Base-by-base conservation (phyloP, 2,113 vertebrate species). In the Leucopternis melanops region DNA sequence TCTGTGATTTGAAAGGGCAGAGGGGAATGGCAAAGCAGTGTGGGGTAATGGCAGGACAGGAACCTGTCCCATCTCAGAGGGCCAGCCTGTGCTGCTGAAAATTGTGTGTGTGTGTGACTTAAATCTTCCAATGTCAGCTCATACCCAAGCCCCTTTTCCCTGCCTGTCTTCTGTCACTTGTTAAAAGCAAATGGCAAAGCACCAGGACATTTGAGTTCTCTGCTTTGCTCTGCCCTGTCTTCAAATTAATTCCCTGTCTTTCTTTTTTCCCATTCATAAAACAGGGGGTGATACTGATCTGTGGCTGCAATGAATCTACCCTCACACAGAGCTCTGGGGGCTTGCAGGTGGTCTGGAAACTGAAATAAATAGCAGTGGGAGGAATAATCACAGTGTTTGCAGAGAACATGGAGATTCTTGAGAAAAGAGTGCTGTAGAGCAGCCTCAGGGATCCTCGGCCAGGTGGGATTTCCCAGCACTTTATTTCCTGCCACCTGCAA, bases 331-430 rank as follows among this genome's bases (percentile, higher is more conserved):
- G 73, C 77, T 94, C 93, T 22, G 69, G 80, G 86, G 92, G 70
- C 57, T 72, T 38, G 58, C 93, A 95, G 93, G 84, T 93, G 87
- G 61, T 88, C 89, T 95, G 81, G 65, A 80, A 96, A 49, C 47
- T 13, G 65, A 73, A 86, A 70, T 62, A 74, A 94, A 81, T 13
- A 91, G 69, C 83, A 89, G 93, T 84, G 94, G 94, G 90, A 93
- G 90, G 92, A 95, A 94, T 92, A 94, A 93, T 81, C 73, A 75
- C 50, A 42, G 61, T n/a, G 67, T 74, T 61, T 90, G 84, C 69
- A 88, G 88, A 61, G 42, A 62, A 45, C 42, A 8, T 4, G 19
- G 88, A 59, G 91, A 86, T 83, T 79, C 66, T 58, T 69, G 71
- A 86, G 79, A 80, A 75, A 73, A 22, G 23, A 71, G 59, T 1